Conservation (phyloP, 1,140 invertebrate genomes). For the Elymnias hypermnestra region DNA sequence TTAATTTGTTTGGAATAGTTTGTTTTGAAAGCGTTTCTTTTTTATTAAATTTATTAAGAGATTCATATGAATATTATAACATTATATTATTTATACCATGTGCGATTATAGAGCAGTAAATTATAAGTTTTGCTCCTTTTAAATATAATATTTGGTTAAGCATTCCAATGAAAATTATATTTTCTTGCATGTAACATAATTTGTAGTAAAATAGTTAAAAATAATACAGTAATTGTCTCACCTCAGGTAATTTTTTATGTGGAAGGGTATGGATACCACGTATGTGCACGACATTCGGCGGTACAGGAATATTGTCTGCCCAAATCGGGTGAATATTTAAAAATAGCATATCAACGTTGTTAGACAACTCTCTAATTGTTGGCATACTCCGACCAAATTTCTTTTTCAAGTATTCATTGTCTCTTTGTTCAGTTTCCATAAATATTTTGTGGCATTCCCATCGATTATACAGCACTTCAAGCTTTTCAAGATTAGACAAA, state of each 20-base stretch:
- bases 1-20: too few species aligned
- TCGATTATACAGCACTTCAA: neutral
- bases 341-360: conserved; percentile 64
- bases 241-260: conserved; percentile 7
- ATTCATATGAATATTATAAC: too few species aligned
- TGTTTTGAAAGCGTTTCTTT: too few species aligned
- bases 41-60: too few species aligned
- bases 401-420: conserved; percentile 19
- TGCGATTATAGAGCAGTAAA: too few species aligned
- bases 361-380: conserved; percentile 23
- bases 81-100: too few species aligned
- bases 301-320: conserved; percentile 64
- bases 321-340: conserved; percentile 76
- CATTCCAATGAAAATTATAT: too few species aligned
- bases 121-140: too few species aligned
- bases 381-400: conserved; percentile 36
- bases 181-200: too few species aligned
- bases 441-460: conserved; percentile 11
- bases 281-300: conserved; percentile 77
- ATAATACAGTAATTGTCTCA: too few species aligned
- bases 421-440: neutral
- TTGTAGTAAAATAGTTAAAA: too few species aligned
- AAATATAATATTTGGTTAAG: too few species aligned
- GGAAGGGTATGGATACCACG: conserved; percentile 67
- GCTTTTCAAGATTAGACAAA: conserved; percentile 3